Conservation (phyloP, 2,888 invertebrate genomes). For the Ptychoptera contaminata region DNA sequence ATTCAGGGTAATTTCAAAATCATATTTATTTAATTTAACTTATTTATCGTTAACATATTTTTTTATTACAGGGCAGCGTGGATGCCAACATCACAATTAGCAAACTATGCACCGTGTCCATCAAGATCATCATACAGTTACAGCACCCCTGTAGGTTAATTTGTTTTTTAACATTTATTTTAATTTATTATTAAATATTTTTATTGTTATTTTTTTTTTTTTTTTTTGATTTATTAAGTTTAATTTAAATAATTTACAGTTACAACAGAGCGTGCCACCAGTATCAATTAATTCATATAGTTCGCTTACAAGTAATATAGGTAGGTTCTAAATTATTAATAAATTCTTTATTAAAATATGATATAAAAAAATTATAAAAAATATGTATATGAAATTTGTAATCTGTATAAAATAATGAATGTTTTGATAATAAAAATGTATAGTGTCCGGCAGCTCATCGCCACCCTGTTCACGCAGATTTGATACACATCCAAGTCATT, state of each 20-base stretch:
- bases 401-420: too few species aligned
- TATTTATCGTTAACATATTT: background rate
- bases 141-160: conserved; percentile 8
- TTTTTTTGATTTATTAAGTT: background rate
- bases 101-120: conserved; percentile 11
- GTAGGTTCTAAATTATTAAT: conserved; percentile 6
- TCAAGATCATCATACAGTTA: conserved; percentile 11
- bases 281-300: conserved; percentile 12
- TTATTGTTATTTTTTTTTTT: conserved; percentile 2
- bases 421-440: too few species aligned
- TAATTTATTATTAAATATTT: background rate
- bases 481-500: conserved; percentile 9
- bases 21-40: background rate
- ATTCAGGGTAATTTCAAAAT: conserved; percentile 7
- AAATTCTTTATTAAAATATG: background rate
- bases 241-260: background rate
- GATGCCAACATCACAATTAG: conserved; percentile 10
- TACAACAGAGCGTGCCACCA: conserved; percentile 5
- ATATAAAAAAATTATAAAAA: too few species aligned
- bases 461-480: conserved; percentile 11
- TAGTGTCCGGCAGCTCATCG: conserved; percentile 10
- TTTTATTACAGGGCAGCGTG: conserved; percentile 8
- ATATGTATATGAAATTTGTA: too few species aligned
- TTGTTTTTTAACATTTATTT: background rate
- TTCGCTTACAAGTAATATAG: conserved; percentile 10